Percentiles rank a stretch among this genome's conserved stretches.
Evolutionary conservation across 2,113 vertebrate genomes (phyloP).

Genomic region (Hippocampus comes): DNA sequence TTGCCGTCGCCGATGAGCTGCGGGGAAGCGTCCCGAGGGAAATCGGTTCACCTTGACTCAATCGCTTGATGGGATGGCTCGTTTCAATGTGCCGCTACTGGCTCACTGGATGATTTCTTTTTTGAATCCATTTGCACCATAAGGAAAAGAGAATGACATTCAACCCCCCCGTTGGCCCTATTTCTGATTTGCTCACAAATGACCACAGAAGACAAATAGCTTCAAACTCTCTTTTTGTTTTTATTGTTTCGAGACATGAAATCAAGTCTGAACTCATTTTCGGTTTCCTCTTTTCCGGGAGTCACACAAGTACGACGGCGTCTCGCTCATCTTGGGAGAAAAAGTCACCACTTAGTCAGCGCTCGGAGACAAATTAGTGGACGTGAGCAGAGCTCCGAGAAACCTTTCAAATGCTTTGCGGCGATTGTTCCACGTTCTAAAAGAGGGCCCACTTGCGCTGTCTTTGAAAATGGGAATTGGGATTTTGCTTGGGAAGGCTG

Average conservation of each 20-base stretch:
- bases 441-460: not conserved
- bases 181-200: not conserved
- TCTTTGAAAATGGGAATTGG: not conserved
- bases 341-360: not conserved
- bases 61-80: too few species aligned
- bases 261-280: not conserved
- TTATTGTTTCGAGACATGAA: not conserved
- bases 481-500: not conserved
- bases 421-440: not conserved
- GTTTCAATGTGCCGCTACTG: too few species aligned
- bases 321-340: not conserved
- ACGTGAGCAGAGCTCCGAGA: not conserved
- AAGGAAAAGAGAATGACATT: too few species aligned
- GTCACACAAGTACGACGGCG: not conserved
- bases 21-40: not conserved
- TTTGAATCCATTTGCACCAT: too few species aligned
- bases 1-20: constrained; percentile 97
- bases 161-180: too few species aligned
- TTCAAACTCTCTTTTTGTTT: not conserved
- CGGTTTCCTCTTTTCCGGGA: not conserved
- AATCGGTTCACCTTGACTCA: not conserved
- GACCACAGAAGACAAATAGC: not conserved
- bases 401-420: not conserved
- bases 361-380: not conserved
- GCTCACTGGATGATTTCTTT: too few species aligned